These are phyloP conservation scores for Trichopria drosophilae DNA, from an alignment of 2,888 invertebrate genomes.

Conservation along the genomic window DNA sequence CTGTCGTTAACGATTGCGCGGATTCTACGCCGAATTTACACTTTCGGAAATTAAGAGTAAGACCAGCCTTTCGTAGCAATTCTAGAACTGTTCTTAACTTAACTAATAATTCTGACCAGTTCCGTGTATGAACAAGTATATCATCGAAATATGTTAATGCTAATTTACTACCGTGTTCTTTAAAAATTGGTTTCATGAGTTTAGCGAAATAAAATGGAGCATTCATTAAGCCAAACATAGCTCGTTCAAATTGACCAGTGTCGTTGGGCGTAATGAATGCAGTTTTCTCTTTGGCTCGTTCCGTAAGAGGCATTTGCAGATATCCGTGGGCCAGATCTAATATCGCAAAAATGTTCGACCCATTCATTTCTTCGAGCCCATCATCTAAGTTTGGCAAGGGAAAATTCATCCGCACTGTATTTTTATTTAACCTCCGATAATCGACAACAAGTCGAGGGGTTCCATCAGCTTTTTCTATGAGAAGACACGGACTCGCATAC, in stretches of 20 bases:
- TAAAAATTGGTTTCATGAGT: slow-evolving; percentile 3
- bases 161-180: not conserved
- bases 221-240: slow-evolving; percentile 43
- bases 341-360: slow-evolving; percentile 25
- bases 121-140: not conserved
- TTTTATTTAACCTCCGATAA: slow-evolving; percentile 28
- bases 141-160: slow-evolving; percentile 4
- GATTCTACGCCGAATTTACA: slow-evolving; percentile 36
- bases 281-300: slow-evolving; percentile 18
- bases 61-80: slow-evolving; percentile 28
- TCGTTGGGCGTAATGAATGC: slow-evolving; percentile 43
- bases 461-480: slow-evolving; percentile 21
- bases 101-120: not conserved
- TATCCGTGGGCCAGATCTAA: no score
- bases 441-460: slow-evolving; percentile 21
- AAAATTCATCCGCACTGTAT: no score
- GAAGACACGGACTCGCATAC: slow-evolving; percentile 22
- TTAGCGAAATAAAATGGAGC: slow-evolving; percentile 40
- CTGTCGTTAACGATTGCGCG: no score
- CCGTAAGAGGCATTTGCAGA: slow-evolving; percentile 17
- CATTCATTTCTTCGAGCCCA: slow-evolving; percentile 28
- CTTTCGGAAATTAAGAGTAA: slow-evolving; percentile 42
- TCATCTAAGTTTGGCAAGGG: slow-evolving; percentile 24
- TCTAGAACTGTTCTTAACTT: not conserved
- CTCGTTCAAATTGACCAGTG: no score